Evolutionary conservation across 2,888 invertebrate genomes (phyloP).

Genomic region (Pogonocherus hispidulus): DNA sequence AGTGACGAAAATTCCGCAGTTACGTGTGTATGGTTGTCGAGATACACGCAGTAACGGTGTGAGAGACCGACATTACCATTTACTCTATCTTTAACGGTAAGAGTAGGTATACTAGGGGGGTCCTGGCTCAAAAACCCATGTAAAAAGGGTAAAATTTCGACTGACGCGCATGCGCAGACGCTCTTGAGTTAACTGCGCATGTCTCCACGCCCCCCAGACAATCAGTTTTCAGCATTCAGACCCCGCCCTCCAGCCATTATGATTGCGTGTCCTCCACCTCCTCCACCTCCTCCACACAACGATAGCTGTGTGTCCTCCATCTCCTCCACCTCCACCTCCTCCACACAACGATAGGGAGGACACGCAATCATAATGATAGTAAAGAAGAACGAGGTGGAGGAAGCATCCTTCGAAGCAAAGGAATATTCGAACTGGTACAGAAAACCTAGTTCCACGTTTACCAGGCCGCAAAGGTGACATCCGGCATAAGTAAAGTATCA

Average conservation of each 20-base stretch:
- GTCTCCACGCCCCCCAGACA: too few relatives aligned
- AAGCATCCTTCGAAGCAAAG: constrained; percentile 3
- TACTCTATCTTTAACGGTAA: background rate
- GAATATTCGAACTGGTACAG: background rate
- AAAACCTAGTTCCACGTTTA: background rate
- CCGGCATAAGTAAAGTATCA: background rate
- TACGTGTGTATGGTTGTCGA: background rate
- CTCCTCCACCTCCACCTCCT: too few relatives aligned
- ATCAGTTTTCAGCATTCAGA: too few relatives aligned
- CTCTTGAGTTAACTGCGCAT: too few relatives aligned
- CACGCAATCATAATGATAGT: background rate
- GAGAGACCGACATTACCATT: background rate
- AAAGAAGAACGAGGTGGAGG: background rate
- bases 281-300: too few relatives aligned
- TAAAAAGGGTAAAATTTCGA: background rate
- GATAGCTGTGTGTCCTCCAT: too few relatives aligned
- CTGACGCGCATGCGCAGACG: background rate
- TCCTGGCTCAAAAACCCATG: background rate
- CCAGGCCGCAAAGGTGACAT: background rate
- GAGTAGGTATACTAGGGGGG: background rate
- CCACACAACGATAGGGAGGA: too few relatives aligned
- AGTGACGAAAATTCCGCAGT: background rate
- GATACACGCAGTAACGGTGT: background rate
- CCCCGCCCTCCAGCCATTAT: too few relatives aligned
- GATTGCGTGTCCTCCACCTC: background rate